Evolutionary conservation across 2,797 vertebrate genomes (phyloP).

Genomic region (Syndactyla subalaris): DNA sequence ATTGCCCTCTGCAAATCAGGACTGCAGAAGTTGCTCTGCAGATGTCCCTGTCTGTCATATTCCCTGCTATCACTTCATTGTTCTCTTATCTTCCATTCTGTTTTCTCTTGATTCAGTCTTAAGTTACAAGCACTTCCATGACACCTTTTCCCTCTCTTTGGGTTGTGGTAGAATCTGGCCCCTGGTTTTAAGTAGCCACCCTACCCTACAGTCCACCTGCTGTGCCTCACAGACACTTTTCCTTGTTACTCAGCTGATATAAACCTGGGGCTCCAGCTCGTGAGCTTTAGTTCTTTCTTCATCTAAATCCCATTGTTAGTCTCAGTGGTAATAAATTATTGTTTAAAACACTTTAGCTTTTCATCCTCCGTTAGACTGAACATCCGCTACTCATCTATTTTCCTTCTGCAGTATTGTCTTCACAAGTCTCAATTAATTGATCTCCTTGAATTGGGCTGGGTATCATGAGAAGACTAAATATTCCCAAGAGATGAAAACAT

Average conservation of each 20-base stretch:
- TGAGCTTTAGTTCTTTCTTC: not conserved
- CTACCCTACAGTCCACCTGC: not conserved
- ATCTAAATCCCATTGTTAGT: not conserved
- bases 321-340: not conserved
- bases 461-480: not conserved
- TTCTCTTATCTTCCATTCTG: not conserved
- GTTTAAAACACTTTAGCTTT: slow-evolving; percentile 33
- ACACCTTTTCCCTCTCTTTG: not conserved
- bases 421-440: not conserved
- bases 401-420: not conserved
- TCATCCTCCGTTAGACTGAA: slow-evolving; percentile 23
- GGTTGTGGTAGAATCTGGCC: not conserved
- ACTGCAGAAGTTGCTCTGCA: not conserved
- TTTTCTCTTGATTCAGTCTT: not conserved
- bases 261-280: not conserved
- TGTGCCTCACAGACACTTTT: not conserved
- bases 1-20: not conserved
- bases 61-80: not conserved
- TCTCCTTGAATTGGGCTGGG: slow-evolving; percentile 23
- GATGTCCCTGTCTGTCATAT: not conserved
- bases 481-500: not conserved
- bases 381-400: not conserved
- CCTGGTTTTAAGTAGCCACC: not conserved
- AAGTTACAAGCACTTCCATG: not conserved
- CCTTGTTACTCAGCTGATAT: not conserved